Evolutionary conservation across 2,113 vertebrate genomes (phyloP), one percentile per base, ranked within the genome.

Genomic region (Megaceryle torquata): DNA sequence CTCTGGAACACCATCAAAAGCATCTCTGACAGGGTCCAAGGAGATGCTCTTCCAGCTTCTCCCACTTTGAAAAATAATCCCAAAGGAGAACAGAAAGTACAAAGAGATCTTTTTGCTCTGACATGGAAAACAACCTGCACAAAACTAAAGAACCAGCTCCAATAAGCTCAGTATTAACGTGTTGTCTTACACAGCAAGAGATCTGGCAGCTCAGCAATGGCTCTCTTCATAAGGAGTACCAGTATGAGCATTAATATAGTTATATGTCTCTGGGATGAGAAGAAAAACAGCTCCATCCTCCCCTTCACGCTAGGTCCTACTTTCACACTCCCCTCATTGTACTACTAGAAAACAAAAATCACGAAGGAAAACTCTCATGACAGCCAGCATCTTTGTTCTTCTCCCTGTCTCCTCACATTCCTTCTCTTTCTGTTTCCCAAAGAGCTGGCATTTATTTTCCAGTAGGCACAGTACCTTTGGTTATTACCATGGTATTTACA

Each of bases 141-240:
- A 89, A 60, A 89, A 89, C 43, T 44, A 28, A 94, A 76, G 68
- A 95, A 89, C 59, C 82, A 86, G 46, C 50, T 88, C 59, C 92
- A 94, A 31, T 88, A 70, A 74, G 56, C 26, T 91, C 72, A 64
- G 44, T 37, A 84, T 88, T 91, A 96, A 94, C 33, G 33, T 83
- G 72, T 80, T 82, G 67, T 91, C 60, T 83, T 75, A 51, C 87
- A 74, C 90, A 97, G 91, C 78, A 86, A 83, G 94, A 75, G 43
- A 94, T 48, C 61, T 95, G 94, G 94, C 91, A 93, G 37, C 46
- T 67, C 54, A 68, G 79, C 64, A 90, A 78, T 8, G 0, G 77
- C 22, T 9, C 43, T 67, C 68, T 82, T 96, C 80, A 74, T 70
- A 91, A 88, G 37, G 24, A 82, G 15, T 0, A 1, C n/a, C 79